A percentile compares a stretch with the other conserved stretches of the same genome.
These are phyloP conservation scores for Patella ulyssiponensis DNA, from an alignment of 2,888 invertebrate species.

Conservation along the genomic window DNA sequence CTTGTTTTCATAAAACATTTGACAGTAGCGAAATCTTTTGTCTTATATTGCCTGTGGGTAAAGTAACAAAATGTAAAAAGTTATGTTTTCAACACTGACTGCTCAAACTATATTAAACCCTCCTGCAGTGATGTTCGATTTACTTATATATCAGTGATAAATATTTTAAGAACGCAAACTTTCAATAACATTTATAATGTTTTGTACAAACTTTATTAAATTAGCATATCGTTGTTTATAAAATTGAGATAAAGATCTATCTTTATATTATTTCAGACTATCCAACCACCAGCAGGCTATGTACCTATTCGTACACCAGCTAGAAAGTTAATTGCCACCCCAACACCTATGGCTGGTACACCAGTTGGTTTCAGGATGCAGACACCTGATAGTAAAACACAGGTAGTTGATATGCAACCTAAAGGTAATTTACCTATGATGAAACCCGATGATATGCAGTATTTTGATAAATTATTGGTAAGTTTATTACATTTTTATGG, in stretches of 20 bases:
- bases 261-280: conserved; percentile 62
- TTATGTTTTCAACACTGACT: no score
- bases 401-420: conserved; percentile 95
- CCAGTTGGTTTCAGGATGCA: conserved; percentile 72
- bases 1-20: no score
- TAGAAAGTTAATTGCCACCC: conserved; percentile 96
- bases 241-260: neutral
- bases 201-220: neutral
- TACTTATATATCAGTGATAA: no score
- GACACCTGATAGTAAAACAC: conserved; percentile 70
- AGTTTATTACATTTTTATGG: conserved; percentile 25
- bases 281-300: conserved; percentile 95
- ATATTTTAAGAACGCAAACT: no score
- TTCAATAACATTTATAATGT: neutral
- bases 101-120: no score
- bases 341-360: conserved; percentile 86
- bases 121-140: no score
- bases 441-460: conserved; percentile 99
- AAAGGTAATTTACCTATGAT: conserved; percentile 96
- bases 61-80: no score
- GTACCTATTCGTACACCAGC: conserved; percentile 97
- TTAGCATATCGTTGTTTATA: neutral
- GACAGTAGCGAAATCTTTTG: no score
- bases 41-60: no score
- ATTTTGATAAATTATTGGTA: conserved; percentile 95